Percentiles rank a stretch among this genome's conserved stretches.
These are phyloP conservation scores for Sericinus montela DNA, from an alignment of 2,888 invertebrate genomes.

Conservation along the genomic window DNA sequence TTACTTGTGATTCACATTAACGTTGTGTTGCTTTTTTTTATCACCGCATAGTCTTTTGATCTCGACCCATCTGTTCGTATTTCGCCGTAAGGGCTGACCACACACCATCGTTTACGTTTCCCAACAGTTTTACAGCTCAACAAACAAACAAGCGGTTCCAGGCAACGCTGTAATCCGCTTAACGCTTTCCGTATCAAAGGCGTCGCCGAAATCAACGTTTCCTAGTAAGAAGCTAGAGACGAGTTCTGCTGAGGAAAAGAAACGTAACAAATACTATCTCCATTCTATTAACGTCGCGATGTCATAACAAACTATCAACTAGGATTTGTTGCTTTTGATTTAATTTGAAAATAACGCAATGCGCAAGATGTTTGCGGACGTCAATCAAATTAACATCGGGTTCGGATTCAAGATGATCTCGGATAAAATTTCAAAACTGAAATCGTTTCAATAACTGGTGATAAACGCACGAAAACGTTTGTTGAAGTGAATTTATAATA, in stretches of 20 bases:
- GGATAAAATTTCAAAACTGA: no score
- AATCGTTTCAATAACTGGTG: no score
- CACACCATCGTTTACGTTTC: slow-evolving; percentile 76
- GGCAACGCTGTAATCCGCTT: slow-evolving; percentile 58
- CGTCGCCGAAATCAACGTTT: slow-evolving; percentile 56
- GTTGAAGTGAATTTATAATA: neutral
- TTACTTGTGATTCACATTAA: slow-evolving; percentile 70
- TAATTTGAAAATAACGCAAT: slow-evolving; percentile 6
- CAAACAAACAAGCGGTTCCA: slow-evolving; percentile 76
- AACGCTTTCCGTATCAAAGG: slow-evolving; percentile 66
- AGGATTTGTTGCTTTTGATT: slow-evolving; percentile 9
- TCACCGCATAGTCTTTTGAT: slow-evolving; percentile 67
- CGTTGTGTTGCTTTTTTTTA: slow-evolving; percentile 61
- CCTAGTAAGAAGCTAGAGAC: slow-evolving; percentile 42
- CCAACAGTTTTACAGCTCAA: slow-evolving; percentile 70
- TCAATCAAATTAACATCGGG: slow-evolving; percentile 8
- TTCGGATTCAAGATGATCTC: no score
- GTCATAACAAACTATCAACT: slow-evolving; percentile 25
- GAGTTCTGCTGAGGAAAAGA: slow-evolving; percentile 18
- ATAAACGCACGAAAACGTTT: no score
- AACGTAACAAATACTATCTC: slow-evolving; percentile 22
- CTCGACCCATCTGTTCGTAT: slow-evolving; percentile 71
- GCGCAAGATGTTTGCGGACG: neutral
- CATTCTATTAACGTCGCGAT: slow-evolving; percentile 16
- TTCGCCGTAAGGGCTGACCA: slow-evolving; percentile 79